Percentiles rank a stretch among this genome's conserved stretches.
These are phyloP conservation scores for Cricetomys ansorgei DNA, from an alignment of 2,113 vertebrate species.

Conservation along the genomic window DNA sequence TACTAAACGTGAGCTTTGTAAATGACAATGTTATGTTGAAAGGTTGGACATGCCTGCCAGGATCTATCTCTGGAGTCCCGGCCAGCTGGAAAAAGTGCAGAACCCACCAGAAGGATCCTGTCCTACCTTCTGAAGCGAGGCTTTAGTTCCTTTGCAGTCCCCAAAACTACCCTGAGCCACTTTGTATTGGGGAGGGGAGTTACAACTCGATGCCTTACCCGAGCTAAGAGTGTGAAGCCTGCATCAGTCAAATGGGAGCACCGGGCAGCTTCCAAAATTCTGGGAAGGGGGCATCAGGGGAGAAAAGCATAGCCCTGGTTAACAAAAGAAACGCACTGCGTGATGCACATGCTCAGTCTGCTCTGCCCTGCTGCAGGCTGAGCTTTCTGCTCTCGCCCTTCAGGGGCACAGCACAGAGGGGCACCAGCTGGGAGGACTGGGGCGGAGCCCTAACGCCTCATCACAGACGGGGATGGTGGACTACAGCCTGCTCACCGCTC, in stretches of 20 bases:
- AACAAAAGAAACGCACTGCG: background rate
- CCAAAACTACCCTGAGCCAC: background rate
- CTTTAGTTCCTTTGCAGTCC: background rate
- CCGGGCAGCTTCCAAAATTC: constrained; percentile 95
- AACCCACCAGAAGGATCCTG: fast-evolving
- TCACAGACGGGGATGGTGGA: too few species aligned
- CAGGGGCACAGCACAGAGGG: background rate
- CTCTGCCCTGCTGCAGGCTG: background rate
- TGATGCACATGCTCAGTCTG: fast-evolving
- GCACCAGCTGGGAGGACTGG: background rate
- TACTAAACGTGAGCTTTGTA: background rate
- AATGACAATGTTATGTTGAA: too few species aligned
- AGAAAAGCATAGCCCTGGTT: constrained; percentile 25
- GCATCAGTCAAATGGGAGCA: constrained; percentile 95
- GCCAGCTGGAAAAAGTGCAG: background rate
- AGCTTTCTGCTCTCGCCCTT: background rate
- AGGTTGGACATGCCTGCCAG: background rate
- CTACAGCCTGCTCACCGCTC: background rate
- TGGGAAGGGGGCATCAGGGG: constrained; percentile 54
- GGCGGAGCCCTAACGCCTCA: background rate
- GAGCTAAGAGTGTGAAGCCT: constrained; percentile 94
- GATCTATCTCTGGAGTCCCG: background rate
- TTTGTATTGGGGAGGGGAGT: background rate
- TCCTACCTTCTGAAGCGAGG: background rate
- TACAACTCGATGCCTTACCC: constrained; percentile 85